Conservation (phyloP, 2,797 vertebrate species). For the Crenichthys baileyi region DNA sequence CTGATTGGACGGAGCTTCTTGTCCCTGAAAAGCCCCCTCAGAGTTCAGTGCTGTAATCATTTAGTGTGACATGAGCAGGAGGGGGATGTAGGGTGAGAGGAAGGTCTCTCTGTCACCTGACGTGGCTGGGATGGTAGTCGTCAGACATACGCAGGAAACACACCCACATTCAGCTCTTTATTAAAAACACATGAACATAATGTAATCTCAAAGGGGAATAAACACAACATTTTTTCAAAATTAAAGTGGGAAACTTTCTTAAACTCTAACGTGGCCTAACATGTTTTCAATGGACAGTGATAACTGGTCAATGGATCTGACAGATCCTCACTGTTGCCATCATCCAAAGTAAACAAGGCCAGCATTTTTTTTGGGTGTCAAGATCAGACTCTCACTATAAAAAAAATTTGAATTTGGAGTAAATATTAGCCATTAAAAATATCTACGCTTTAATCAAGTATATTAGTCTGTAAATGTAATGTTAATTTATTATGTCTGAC, state of each 20-base stretch:
- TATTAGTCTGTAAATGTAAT: not conserved
- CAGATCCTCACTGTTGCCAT: not conserved
- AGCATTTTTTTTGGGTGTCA: not conserved
- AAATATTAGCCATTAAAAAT: not conserved
- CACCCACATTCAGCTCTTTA: constrained; percentile 15
- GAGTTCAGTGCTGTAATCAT: constrained; percentile 61
- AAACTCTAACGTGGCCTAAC: not conserved
- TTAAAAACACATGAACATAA: not conserved
- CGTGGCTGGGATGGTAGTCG: constrained; percentile 21
- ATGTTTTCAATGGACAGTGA: not conserved
- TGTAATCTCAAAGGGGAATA: not conserved
- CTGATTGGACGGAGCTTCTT: constrained; percentile 57
- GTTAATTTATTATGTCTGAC: too few species aligned
- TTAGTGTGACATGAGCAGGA: constrained; percentile 43
- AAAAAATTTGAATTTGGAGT: not conserved
- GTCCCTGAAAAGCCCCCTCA: constrained; percentile 28
- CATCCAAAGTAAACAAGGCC: not conserved
- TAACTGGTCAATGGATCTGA: not conserved
- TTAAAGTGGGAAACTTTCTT: too few species aligned
- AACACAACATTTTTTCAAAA: not conserved
- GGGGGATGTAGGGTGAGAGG: constrained; percentile 20
- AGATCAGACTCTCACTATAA: not conserved
- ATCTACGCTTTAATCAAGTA: not conserved
- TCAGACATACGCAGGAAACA: constrained; percentile 57
- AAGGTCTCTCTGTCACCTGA: constrained; percentile 36